A percentile compares a stretch with the other conserved stretches of the same genome.
Conservation (phyloP, 2,888 invertebrate genomes). For the Podabrus alpinus region DNA sequence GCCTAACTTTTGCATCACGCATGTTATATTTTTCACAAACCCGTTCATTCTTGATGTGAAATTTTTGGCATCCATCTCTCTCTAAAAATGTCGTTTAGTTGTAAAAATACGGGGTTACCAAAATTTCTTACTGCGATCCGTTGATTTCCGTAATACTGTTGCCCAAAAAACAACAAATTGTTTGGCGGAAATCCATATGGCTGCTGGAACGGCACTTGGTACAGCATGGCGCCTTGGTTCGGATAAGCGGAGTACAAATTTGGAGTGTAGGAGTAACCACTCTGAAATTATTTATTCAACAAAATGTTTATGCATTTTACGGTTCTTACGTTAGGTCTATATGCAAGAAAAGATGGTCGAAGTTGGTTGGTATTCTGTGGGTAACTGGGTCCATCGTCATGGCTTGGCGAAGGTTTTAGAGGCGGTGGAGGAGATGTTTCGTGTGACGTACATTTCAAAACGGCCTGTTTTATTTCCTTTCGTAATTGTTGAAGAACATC, state of each 20-base stretch:
- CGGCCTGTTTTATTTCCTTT: slow-evolving; percentile 69
- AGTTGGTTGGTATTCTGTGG: slow-evolving; percentile 58
- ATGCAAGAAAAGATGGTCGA: slow-evolving; percentile 61
- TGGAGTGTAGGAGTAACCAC: slow-evolving; percentile 48
- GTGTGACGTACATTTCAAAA: slow-evolving; percentile 65
- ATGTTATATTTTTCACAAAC: slow-evolving; percentile 66
- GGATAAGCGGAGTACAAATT: slow-evolving; percentile 59
- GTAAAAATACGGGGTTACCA: neutral
- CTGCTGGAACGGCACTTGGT: slow-evolving; percentile 45
- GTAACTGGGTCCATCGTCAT: slow-evolving; percentile 33
- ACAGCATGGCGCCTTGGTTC: slow-evolving; percentile 54
- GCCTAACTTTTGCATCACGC: slow-evolving; percentile 73
- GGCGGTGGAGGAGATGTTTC: slow-evolving; percentile 46
- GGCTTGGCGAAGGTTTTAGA: slow-evolving; percentile 16
- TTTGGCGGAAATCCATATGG: slow-evolving; percentile 42
- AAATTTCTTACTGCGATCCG: slow-evolving; percentile 62
- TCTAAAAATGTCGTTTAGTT: slow-evolving; percentile 50
- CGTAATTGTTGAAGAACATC: slow-evolving; percentile 70
- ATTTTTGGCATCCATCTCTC: slow-evolving; percentile 64
- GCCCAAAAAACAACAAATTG: slow-evolving; percentile 51
- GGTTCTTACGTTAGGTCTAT: slow-evolving; percentile 52
- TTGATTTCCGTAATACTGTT: slow-evolving; percentile 52
- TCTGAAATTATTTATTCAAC: slow-evolving; percentile 49
- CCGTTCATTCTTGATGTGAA: slow-evolving; percentile 60
- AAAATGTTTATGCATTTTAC: neutral